Conservation (phyloP, 2,113 vertebrate species). For the Petrocephalus microphthalmus region DNA sequence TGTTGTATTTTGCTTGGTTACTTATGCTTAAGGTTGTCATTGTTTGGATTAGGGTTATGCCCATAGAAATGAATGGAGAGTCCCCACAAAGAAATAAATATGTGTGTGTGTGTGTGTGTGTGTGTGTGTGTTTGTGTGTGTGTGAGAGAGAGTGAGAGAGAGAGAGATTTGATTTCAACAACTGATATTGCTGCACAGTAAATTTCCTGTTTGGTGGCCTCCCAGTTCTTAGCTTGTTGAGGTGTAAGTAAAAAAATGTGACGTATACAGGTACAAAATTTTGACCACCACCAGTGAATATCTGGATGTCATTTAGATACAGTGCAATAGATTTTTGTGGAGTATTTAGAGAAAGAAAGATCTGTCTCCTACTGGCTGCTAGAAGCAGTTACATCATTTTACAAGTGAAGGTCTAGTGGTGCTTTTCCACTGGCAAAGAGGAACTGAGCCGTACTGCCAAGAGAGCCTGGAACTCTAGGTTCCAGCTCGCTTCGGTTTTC, state of each 20-base stretch:
- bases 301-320: neutral
- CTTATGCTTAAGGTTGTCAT: neutral
- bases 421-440: neutral
- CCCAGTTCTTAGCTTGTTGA: neutral
- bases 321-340: neutral
- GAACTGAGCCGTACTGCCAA: too few relatives aligned
- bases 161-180: neutral
- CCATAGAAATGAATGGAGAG: neutral
- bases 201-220: neutral
- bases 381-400: neutral
- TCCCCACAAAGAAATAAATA: neutral
- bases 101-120: neutral
- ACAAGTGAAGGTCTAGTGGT: neutral
- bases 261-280: neutral
- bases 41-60: neutral
- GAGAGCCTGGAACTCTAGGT: too few relatives aligned
- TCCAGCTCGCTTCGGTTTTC: too few relatives aligned
- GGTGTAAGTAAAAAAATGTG: neutral
- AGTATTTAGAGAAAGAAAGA: neutral
- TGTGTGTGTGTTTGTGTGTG: neutral
- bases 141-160: neutral
- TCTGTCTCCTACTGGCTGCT: neutral
- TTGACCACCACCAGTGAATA: neutral
- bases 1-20: neutral
- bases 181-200: neutral